Percentiles rank a stretch among this genome's conserved stretches.
Evolutionary conservation across 2,113 vertebrate genomes (phyloP).

Genomic region (Naja naja): DNA sequence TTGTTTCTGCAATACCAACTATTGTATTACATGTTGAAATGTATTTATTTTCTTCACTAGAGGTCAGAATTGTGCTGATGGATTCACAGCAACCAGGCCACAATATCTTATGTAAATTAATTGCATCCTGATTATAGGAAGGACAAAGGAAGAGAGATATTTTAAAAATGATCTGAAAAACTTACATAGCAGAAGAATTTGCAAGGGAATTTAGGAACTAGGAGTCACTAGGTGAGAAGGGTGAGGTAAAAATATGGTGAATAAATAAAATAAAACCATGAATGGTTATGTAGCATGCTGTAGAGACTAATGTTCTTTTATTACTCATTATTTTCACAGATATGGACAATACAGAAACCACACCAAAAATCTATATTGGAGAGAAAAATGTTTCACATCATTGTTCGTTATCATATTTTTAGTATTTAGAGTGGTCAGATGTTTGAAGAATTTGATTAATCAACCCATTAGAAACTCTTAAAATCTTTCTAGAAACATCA

Average conservation of each 20-base stretch:
- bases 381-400: background rate
- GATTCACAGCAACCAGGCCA: background rate
- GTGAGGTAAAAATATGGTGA: background rate
- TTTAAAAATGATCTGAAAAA: background rate
- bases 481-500: background rate
- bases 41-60: constrained; percentile 32
- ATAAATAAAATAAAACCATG: background rate
- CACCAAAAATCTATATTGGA: rapidly evolving
- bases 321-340: rapidly evolving
- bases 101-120: background rate
- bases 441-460: background rate
- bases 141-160: constrained; percentile 17
- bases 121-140: background rate
- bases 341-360: background rate
- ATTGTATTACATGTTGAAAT: background rate
- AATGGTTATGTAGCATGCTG: too few relatives aligned
- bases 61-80: constrained; percentile 47
- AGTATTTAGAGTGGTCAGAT: background rate
- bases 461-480: background rate
- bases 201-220: background rate
- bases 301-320: rapidly evolving
- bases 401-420: background rate
- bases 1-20: background rate
- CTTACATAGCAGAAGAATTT: background rate
- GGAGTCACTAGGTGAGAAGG: background rate